These are phyloP conservation scores for Scaptomyza pallida DNA, from an alignment of 1,140 invertebrate species.

Conservation along the genomic window DNA sequence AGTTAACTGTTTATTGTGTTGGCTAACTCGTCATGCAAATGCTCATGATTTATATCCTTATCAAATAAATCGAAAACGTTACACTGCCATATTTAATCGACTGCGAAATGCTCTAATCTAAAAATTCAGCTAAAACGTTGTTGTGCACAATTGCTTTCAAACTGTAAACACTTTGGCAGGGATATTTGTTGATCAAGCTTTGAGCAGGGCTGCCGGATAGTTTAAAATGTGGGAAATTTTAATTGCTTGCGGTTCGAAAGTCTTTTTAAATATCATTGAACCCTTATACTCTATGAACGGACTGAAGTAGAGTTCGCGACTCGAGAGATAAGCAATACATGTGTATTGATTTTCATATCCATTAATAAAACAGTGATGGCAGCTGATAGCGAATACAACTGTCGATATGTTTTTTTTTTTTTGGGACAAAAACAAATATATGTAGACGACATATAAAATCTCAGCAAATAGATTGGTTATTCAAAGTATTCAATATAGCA, in stretches of 20 bases:
- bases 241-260: no score
- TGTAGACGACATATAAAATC: background rate
- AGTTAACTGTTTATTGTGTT: slow-evolving; percentile 2
- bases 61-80: background rate
- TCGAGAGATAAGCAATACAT: background rate
- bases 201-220: no score
- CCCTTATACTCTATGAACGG: background rate
- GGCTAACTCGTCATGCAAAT: background rate
- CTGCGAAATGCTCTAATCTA: background rate
- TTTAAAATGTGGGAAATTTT: no score
- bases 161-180: no score
- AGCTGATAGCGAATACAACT: background rate
- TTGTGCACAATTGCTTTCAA: no score
- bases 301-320: background rate
- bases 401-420: background rate
- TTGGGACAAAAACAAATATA: background rate
- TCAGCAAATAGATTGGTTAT: no score
- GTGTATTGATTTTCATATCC: slow-evolving; percentile 20
- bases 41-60: slow-evolving; percentile 1
- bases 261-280: no score
- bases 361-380: slow-evolving; percentile 1
- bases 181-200: no score
- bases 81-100: background rate
- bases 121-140: background rate
- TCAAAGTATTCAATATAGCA: background rate